Evolutionary conservation across 2,797 vertebrate species (phyloP).

Genomic region (Cossypha niveicapilla): DNA sequence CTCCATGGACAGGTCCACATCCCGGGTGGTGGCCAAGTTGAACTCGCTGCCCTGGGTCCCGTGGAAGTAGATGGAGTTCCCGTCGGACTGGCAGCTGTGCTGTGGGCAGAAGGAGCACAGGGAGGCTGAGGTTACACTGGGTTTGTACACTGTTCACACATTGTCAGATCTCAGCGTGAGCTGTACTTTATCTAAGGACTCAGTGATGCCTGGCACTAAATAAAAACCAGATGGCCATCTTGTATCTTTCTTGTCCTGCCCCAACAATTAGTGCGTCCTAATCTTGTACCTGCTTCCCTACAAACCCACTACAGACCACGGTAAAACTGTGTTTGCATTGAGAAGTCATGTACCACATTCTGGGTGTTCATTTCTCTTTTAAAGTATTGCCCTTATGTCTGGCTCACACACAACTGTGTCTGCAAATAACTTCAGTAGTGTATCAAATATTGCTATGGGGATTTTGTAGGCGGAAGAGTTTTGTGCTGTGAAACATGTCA

Average conservation of each 20-base stretch:
- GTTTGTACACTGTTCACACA: background rate
- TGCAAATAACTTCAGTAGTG: background rate
- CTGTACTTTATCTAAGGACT: background rate
- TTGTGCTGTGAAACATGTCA: background rate
- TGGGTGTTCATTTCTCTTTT: background rate
- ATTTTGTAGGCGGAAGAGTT: background rate
- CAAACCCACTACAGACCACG: background rate
- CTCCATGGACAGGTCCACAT: conserved; percentile 91
- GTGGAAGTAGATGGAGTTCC: conserved; percentile 94
- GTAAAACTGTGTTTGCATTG: background rate
- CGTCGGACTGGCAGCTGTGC: conserved; percentile 98
- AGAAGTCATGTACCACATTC: background rate
- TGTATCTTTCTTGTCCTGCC: background rate
- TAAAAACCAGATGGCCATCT: background rate
- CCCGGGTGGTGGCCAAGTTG: conserved; percentile 90
- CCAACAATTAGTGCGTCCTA: fast-evolving
- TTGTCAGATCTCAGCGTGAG: conserved; percentile 11
- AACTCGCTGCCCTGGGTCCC: conserved; percentile 86
- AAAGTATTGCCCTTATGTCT: background rate
- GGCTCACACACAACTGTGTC: background rate
- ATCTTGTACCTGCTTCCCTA: background rate
- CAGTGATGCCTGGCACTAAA: background rate
- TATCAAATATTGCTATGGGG: background rate
- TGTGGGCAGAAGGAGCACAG: conserved; percentile 68
- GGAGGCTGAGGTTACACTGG: fast-evolving